A percentile compares a stretch with the other conserved stretches of the same genome.
phyloP scores from a whole-genome alignment of 1,140 invertebrate species.

The Drosophila watanabei region DNA sequence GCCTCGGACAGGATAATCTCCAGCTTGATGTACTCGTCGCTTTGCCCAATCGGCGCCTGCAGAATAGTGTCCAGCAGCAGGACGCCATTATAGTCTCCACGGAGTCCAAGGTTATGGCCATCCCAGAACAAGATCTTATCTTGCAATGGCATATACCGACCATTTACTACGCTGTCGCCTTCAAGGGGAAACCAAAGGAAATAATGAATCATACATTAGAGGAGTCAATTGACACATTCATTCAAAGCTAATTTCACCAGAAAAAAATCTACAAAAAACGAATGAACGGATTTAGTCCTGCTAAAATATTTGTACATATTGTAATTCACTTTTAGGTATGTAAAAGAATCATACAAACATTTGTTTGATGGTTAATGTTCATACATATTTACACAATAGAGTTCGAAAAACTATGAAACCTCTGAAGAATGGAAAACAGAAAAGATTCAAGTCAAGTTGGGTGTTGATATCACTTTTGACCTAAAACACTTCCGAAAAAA shows the following conservation, averaged over 20 bases:
- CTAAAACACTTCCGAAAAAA: slow-evolving; percentile 25
- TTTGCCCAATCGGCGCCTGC: slow-evolving; percentile 90
- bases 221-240: not conserved
- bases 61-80: slow-evolving; percentile 94
- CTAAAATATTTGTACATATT: not conserved
- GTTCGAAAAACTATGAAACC: not conserved
- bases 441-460: not conserved
- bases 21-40: slow-evolving; percentile 92
- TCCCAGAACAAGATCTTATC: slow-evolving; percentile 94
- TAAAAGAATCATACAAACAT: not conserved
- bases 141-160: slow-evolving; percentile 91
- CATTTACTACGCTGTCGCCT: slow-evolving; percentile 79
- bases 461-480: not conserved
- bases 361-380: not conserved
- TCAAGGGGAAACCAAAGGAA: not conserved
- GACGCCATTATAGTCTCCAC: slow-evolving; percentile 96
- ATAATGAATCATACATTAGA: slow-evolving; percentile 6
- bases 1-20: slow-evolving; percentile 95
- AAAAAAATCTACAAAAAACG: not conserved
- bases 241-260: not conserved
- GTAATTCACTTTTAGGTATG: not conserved
- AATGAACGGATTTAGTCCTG: not conserved
- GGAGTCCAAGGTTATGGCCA: slow-evolving; percentile 91
- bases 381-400: not conserved
- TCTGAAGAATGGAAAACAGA: not conserved